phyloP scores from a whole-genome alignment of 2,113 vertebrate species.

The Eidolon helvum region DNA sequence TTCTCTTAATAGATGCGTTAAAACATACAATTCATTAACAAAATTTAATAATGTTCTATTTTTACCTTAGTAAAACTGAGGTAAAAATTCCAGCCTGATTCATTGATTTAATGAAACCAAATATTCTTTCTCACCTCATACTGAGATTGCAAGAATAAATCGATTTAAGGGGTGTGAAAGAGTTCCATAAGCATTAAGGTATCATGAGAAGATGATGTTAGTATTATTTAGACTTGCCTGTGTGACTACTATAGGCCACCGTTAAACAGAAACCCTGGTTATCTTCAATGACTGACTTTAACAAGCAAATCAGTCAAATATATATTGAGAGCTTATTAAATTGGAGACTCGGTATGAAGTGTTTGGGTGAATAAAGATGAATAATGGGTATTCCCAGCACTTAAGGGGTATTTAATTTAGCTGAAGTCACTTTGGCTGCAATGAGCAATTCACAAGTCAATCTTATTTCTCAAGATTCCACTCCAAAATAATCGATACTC shows the following conservation, averaged over 20 bases:
- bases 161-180: not conserved
- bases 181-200: not conserved
- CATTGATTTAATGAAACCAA: not conserved
- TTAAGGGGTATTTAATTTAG: conserved; percentile 2
- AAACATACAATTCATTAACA: not conserved
- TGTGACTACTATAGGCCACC: not conserved
- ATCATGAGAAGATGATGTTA: not conserved
- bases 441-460: not conserved
- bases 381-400: not conserved
- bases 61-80: not conserved
- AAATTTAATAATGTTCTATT: not conserved
- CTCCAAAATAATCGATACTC: not conserved
- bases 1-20: not conserved
- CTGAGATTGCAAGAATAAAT: not conserved
- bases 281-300: not conserved
- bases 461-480: not conserved
- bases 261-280: not conserved
- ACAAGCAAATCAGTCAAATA: not conserved
- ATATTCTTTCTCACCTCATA: not conserved
- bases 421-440: not conserved
- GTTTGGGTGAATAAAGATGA: not conserved
- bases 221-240: not conserved
- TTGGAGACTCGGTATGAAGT: not conserved
- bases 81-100: not conserved
- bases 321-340: not conserved